Evolutionary conservation across 2,888 invertebrate species (phyloP).

Genomic region (Cancer borealis): DNA sequence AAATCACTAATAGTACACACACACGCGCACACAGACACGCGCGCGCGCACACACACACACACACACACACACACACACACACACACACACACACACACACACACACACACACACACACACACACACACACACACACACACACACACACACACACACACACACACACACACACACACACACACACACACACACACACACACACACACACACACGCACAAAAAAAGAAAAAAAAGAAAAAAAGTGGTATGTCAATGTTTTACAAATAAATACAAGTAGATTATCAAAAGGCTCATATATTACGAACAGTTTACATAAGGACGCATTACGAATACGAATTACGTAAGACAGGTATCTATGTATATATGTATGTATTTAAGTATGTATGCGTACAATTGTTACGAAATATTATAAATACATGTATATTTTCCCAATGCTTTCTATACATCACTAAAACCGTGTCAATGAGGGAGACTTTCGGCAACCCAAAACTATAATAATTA

Average conservation of each 20-base stretch:
- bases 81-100: neutral
- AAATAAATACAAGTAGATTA: neutral
- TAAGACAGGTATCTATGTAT: neutral
- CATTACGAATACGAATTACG: neutral
- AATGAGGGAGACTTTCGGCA: no score
- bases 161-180: neutral
- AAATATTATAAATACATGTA: neutral
- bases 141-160: neutral
- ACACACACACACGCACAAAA: no score
- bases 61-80: neutral
- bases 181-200: constrained; percentile 1
- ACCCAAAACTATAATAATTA: no score
- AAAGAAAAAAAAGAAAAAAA: no score
- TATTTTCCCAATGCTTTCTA: neutral
- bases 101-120: neutral
- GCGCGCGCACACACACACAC: neutral
- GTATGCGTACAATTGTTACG: neutral
- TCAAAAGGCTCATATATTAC: neutral
- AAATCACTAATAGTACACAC: no score
- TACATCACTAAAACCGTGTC: neutral
- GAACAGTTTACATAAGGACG: neutral
- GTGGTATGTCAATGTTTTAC: no score
- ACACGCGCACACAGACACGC: neutral
- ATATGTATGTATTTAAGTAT: neutral
- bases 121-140: neutral